Evolutionary conservation across 2,888 invertebrate genomes (phyloP), one percentile per base, ranked within the genome.

Genomic region (Plagodis pulveraria): DNA sequence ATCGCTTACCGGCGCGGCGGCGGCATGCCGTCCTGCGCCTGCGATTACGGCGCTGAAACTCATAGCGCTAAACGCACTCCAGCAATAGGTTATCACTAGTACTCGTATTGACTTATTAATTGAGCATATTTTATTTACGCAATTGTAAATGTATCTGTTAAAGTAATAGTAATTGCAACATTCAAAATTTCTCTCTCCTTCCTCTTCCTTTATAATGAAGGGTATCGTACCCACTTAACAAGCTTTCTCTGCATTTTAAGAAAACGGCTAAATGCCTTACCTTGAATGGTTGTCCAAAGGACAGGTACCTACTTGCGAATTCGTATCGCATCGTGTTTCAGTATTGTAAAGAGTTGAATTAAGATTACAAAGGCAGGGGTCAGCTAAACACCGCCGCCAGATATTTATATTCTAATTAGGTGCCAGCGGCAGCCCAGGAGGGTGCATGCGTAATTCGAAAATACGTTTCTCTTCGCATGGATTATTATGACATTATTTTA

Each of bases 391-490:
- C 72, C 78, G 78, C 77, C 81, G 74, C 81, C 83, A 80, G 82
- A 83, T 85, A 87, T 88, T 88, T 85, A 86, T 86, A 91, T 90
- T 89, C 79, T 88, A 88, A 90, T 88, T 87, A 87, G 81, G 80
- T 88, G 87, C 83, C 84, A 81, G 81, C 84, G 73, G 78, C 84
- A 81, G 80, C 73, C 74, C 73, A 75, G 74, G 77, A 81, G 87
- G 88, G 88, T 90, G 87, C 87, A 90, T 89, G 83, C 80, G 81
- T 90, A 87, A 89, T 87, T 82, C 69, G 66, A 81, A 83, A 81
- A 76, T 81, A 78, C 73, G 69, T 81, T 81, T 83, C 81, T 82
- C 77, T 77, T 76, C 73, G 68, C 72, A 77, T 77, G 74, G 76
- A 78, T 83, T 83, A 81, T 84, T 86, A 84, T 84, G 81, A 83